Evolutionary conservation across 1,140 invertebrate genomes (phyloP).

Genomic region (Glomeris maerens): DNA sequence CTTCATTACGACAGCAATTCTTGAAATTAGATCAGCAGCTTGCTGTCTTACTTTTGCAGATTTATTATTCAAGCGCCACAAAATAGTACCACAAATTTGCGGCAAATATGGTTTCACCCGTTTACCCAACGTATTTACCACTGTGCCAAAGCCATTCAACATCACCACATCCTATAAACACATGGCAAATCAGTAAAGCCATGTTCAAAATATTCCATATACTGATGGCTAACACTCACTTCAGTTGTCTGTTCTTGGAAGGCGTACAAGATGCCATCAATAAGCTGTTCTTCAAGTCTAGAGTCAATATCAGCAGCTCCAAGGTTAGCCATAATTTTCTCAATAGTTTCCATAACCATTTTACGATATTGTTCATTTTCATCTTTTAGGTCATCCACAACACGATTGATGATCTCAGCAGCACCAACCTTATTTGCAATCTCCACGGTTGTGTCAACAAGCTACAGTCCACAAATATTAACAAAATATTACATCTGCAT

Average conservation of each 20-base stretch:
- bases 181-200: slow-evolving; percentile 13
- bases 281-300: slow-evolving; percentile 92
- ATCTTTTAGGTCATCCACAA: slow-evolving; percentile 98
- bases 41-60: slow-evolving; percentile 98
- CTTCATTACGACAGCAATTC: slow-evolving; percentile 98
- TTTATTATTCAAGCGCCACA: slow-evolving; percentile 99
- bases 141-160: slow-evolving; percentile 98
- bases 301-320: slow-evolving; percentile 97
- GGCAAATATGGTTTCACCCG: slow-evolving; percentile 96
- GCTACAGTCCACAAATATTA: slow-evolving; percentile 31
- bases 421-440: slow-evolving; percentile 99
- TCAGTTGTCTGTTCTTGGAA: slow-evolving; percentile 99
- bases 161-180: slow-evolving; percentile 84
- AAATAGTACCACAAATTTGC: slow-evolving; percentile 98
- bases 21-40: slow-evolving; percentile 94
- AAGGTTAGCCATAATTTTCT: slow-evolving; percentile 93
- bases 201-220: not conserved
- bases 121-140: slow-evolving; percentile 94
- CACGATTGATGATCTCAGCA: slow-evolving; percentile 94
- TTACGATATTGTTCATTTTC: slow-evolving; percentile 99
- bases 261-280: slow-evolving; percentile 97
- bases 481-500: slow-evolving; percentile 16
- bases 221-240: slow-evolving; percentile 33
- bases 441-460: slow-evolving; percentile 99
- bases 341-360: slow-evolving; percentile 99